Evolutionary conservation across 2,888 invertebrate genomes (phyloP).

Genomic region (Dysmachus trigonus): DNA sequence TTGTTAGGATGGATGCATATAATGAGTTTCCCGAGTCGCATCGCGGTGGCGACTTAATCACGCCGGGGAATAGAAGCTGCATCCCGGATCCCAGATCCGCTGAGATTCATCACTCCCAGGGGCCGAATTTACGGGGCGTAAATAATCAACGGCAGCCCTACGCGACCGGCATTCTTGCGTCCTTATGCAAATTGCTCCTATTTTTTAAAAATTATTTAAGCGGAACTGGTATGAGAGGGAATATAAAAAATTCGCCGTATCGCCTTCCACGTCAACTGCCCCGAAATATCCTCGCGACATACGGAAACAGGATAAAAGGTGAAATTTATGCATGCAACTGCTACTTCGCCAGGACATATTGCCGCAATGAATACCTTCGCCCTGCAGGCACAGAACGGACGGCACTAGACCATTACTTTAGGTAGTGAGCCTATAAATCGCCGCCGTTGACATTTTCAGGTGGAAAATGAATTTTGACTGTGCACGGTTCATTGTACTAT

Average conservation of each 20-base stretch:
- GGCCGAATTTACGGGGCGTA: background rate
- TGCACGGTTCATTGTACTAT: constrained; percentile 17
- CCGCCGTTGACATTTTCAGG: constrained; percentile 27
- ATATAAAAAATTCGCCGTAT: background rate
- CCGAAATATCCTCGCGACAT: constrained; percentile 17
- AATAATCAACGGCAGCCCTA: background rate
- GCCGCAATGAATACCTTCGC: background rate
- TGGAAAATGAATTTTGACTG: constrained; percentile 25
- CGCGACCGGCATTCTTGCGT: background rate
- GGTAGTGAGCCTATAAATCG: constrained; percentile 28
- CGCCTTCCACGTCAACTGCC: background rate
- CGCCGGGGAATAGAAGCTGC: background rate
- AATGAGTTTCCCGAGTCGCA: background rate
- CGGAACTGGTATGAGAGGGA: background rate
- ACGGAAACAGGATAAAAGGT: constrained; percentile 26
- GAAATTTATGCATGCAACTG: constrained; percentile 33
- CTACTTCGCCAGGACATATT: background rate
- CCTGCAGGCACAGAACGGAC: background rate
- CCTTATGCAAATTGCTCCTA: background rate
- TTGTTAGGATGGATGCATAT: background rate
- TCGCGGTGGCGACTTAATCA: background rate
- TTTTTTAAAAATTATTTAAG: background rate
- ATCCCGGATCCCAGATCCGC: background rate
- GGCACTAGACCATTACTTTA: constrained; percentile 25
- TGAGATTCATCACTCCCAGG: background rate